phyloP scores from a whole-genome alignment of 2,797 vertebrate species.

The Sebastes elongatus region DNA sequence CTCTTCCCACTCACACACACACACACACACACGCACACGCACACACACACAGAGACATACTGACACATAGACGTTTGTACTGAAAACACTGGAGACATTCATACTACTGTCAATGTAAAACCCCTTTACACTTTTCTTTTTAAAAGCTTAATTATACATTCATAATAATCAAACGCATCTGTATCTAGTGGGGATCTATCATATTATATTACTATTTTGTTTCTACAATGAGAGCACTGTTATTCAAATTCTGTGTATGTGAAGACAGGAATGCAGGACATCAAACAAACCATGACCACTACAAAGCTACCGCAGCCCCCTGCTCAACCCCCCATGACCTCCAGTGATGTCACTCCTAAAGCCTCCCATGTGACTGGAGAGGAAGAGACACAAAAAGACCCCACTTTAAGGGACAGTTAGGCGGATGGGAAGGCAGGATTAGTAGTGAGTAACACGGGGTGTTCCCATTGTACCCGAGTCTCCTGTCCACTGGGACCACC shows the following conservation, averaged over 20 bases:
- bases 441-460: constrained; percentile 11
- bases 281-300: constrained; percentile 18
- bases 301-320: constrained; percentile 27
- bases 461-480: constrained; percentile 20
- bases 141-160: not conserved
- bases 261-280: constrained; percentile 18
- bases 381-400: constrained; percentile 30
- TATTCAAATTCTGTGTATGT: not conserved
- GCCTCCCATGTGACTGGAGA: constrained; percentile 53
- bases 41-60: constrained; percentile 31
- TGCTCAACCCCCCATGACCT: constrained; percentile 33
- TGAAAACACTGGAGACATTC: constrained; percentile 63
- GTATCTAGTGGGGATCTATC: not conserved
- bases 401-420: constrained; percentile 37
- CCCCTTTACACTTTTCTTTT: too few relatives aligned
- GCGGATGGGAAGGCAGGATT: not conserved
- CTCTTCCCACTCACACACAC: constrained; percentile 50
- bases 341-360: constrained; percentile 63
- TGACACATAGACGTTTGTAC: constrained; percentile 50
- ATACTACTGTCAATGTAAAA: constrained; percentile 9
- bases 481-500: constrained; percentile 52
- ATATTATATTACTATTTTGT: not conserved
- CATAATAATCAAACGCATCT: not conserved
- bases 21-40: constrained; percentile 33
- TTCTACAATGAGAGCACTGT: not conserved